These are phyloP conservation scores for Ciconia boyciana DNA, from an alignment of 2,113 vertebrate genomes.

Conservation along the genomic window DNA sequence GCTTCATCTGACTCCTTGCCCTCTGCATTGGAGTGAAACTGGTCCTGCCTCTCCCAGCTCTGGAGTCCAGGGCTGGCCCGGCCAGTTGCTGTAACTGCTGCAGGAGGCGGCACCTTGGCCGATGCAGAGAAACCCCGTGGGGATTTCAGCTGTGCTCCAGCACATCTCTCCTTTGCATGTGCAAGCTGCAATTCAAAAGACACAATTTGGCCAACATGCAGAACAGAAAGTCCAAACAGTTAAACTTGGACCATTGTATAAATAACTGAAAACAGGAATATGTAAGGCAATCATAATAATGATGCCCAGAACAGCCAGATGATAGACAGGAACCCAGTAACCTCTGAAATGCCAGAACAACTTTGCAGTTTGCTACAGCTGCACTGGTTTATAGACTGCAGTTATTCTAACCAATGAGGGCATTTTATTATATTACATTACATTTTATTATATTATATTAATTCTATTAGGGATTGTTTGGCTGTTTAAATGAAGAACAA, in stretches of 20 bases:
- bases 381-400: background rate
- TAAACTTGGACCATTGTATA: background rate
- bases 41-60: background rate
- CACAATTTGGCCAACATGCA: background rate
- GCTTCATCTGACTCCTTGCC: background rate
- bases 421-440: background rate
- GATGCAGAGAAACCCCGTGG: fast-evolving
- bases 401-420: background rate
- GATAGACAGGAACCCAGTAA: background rate
- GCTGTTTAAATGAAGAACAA: conserved; percentile 12
- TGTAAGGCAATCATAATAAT: background rate
- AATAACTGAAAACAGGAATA: background rate
- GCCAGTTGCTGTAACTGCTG: background rate
- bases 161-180: background rate
- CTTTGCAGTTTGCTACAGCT: background rate
- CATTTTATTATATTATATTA: background rate
- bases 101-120: background rate
- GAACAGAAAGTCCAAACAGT: background rate
- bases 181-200: background rate
- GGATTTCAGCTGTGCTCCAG: background rate
- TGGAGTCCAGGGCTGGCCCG: background rate
- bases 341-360: background rate
- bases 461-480: background rate
- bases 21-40: background rate
- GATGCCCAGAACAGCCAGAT: background rate